Evolutionary conservation across 2,113 vertebrate genomes (phyloP).

Genomic region (Sisor rabdophorus): DNA sequence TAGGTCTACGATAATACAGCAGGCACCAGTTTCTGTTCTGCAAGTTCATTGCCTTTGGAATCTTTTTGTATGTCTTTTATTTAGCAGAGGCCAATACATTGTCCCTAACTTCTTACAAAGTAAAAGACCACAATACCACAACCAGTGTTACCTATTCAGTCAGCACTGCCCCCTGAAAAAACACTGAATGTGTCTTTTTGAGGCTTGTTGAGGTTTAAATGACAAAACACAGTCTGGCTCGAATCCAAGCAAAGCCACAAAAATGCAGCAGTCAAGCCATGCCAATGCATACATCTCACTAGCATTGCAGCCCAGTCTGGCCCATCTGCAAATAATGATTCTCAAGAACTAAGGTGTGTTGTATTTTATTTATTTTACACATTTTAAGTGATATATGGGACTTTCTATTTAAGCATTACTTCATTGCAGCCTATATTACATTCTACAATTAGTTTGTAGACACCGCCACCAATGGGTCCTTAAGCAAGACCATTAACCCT

Average conservation of each 20-base stretch:
- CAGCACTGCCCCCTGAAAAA: neutral
- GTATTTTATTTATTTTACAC: slow-evolving; percentile 5
- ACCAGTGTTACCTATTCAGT: neutral
- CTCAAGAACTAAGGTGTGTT: slow-evolving; percentile 3
- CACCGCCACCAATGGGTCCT: no score
- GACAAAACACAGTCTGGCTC: slow-evolving; percentile 11
- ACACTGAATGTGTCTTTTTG: neutral
- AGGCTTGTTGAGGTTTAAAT: slow-evolving; percentile 9
- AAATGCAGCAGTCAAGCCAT: neutral
- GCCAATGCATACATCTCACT: slow-evolving; percentile 25
- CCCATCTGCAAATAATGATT: slow-evolving; percentile 23
- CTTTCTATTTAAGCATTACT: neutral
- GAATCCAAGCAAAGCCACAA: slow-evolving; percentile 7
- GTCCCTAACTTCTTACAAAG: neutral
- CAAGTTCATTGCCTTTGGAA: neutral
- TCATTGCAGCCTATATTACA: neutral
- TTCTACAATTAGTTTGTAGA: no score
- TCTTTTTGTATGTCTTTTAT: neutral
- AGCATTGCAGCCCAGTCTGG: neutral
- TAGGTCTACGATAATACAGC: neutral
- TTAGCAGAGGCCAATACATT: neutral
- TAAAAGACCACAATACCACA: neutral
- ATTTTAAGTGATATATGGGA: no score
- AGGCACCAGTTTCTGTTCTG: neutral
- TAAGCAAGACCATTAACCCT: no score